Evolutionary conservation across 1,140 invertebrate genomes (phyloP).

Genomic region (Whitmania pigra): DNA sequence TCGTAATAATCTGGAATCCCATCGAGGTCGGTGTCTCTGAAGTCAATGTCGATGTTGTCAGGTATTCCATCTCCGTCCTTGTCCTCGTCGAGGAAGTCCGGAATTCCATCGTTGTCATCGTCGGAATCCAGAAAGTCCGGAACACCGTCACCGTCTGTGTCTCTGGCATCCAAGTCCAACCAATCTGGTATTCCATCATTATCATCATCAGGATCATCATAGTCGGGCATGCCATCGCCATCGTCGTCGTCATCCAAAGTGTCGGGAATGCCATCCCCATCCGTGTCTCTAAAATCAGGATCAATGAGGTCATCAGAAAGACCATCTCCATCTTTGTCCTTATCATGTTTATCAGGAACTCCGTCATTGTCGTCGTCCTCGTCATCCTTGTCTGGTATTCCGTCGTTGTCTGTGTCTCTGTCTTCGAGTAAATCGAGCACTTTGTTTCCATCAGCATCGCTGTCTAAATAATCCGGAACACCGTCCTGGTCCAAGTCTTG

Average conservation of each 20-base stretch:
- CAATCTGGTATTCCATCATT: conserved; percentile 18
- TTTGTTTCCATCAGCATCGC: conserved; percentile 12
- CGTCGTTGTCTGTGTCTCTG: conserved; percentile 14
- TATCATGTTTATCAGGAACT: not conserved
- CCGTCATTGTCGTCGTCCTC: conserved; percentile 17
- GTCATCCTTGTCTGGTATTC: conserved; percentile 10
- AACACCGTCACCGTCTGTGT: conserved; percentile 20
- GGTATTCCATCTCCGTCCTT: conserved; percentile 19
- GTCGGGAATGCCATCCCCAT: conserved; percentile 18
- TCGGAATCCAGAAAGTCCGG: conserved; percentile 15
- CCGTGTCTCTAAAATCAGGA: conserved; percentile 15
- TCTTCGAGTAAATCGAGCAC: conserved; percentile 7
- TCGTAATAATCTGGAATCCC: conserved; percentile 20
- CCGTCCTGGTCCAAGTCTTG: conserved; percentile 14
- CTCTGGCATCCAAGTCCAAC: conserved; percentile 12
- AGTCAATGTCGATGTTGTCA: conserved; percentile 5
- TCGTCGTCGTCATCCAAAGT: conserved; percentile 18
- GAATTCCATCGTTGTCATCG: conserved; percentile 22
- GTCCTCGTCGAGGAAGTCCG: conserved; percentile 11
- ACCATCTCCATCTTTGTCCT: conserved; percentile 16
- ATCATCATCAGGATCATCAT: conserved; percentile 16
- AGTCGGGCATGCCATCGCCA: conserved; percentile 16
- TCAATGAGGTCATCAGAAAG: conserved; percentile 3
- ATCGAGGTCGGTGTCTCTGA: conserved; percentile 16
- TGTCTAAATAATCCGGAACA: conserved; percentile 18